A percentile compares a stretch with the other conserved stretches of the same genome.
These are phyloP conservation scores for Pocillopora verrucosa DNA, from an alignment of 64 coral and sea anemone species.

Conservation along the genomic window DNA sequence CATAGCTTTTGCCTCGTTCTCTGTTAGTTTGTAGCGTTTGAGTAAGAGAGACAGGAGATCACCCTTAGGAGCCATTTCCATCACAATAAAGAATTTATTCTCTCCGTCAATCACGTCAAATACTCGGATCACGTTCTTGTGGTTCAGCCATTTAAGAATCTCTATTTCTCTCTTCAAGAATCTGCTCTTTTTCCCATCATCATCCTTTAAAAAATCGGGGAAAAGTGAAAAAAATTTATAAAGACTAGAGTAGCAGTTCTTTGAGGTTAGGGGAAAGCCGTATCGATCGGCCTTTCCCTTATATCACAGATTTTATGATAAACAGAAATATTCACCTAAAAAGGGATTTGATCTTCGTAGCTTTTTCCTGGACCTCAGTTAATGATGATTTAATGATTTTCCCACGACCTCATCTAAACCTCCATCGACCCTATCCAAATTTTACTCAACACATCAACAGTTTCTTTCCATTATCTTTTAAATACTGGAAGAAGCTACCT, in stretches of 20 bases:
- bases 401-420: no score
- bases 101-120: constrained; percentile 71
- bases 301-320: no score
- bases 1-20: constrained; percentile 67
- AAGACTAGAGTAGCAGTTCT: not conserved
- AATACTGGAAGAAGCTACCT: no score
- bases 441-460: no score
- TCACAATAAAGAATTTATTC: constrained; percentile 71
- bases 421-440: no score
- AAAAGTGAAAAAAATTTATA: not conserved
- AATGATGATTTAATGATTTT: no score
- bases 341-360: no score
- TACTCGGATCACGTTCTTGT: constrained; percentile 68
- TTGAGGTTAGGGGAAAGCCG: no score
- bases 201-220: not conserved
- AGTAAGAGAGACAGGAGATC: constrained; percentile 68
- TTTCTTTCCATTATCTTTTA: no score
- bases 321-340: no score
- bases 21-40: constrained; percentile 35
- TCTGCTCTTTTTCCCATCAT: constrained; percentile 6
- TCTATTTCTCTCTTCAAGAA: constrained; percentile 75
- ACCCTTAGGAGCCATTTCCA: constrained; percentile 76
- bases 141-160: constrained; percentile 65
- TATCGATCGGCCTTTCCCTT: no score
- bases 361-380: no score